These are phyloP conservation scores for Phenacoccus solenopsis DNA, from an alignment of 1,140 invertebrate species.

Conservation along the genomic window DNA sequence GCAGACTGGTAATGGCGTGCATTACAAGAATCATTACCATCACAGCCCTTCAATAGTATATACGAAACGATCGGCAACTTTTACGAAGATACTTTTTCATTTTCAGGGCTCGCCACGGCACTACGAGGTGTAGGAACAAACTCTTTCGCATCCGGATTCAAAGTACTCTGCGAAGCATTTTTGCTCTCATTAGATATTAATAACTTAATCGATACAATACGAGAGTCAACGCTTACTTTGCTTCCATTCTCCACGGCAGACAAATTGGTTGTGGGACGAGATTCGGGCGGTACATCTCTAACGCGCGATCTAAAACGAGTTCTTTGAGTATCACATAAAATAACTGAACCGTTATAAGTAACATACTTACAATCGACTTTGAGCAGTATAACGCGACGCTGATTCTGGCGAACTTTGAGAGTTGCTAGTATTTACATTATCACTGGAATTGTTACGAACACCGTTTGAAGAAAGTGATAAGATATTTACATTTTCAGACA, in stretches of 20 bases:
- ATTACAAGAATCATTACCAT: constrained; percentile 12
- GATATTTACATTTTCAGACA: constrained; percentile 3
- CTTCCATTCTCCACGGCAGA: too few species aligned
- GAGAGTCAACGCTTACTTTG: too few species aligned
- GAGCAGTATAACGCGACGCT: not conserved
- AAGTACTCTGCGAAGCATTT: constrained; percentile 39
- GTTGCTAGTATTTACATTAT: not conserved
- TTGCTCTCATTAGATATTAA: too few species aligned
- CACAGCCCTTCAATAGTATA: not conserved
- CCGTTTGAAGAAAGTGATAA: constrained; percentile 7
- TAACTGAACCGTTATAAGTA: constrained; percentile 29
- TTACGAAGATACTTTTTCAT: constrained; percentile 7
- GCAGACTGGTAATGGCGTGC: constrained; percentile 6
- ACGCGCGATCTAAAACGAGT: too few species aligned
- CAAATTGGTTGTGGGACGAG: too few species aligned
- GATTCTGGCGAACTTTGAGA: not conserved
- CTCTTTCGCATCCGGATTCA: constrained; percentile 66
- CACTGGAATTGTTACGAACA: constrained; percentile 8
- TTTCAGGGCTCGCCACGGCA: not conserved
- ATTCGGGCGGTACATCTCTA: too few species aligned
- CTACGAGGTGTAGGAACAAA: constrained; percentile 44
- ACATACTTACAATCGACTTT: constrained; percentile 23
- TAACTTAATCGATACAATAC: too few species aligned
- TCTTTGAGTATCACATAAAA: constrained; percentile 26
- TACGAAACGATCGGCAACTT: not conserved